A percentile compares a stretch with the other conserved stretches of the same genome.
These are phyloP conservation scores for Megalops cyprinoides DNA, from an alignment of 2,797 vertebrate species.

Conservation along the genomic window DNA sequence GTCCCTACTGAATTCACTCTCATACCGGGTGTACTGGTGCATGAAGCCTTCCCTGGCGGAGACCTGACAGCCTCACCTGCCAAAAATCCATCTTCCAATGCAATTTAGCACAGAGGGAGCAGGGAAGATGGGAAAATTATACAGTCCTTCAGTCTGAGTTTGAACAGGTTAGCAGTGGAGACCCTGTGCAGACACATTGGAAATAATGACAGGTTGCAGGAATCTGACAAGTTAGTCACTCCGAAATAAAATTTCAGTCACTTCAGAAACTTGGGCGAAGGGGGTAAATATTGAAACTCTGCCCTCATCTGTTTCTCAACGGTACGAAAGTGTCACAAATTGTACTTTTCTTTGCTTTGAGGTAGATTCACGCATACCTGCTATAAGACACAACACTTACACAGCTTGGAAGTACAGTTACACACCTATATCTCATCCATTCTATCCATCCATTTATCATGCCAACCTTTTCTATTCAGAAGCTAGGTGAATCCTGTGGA, in stretches of 20 bases:
- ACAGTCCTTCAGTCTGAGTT: slow-evolving; percentile 79
- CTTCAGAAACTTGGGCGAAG: slow-evolving; percentile 69
- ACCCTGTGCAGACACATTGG: slow-evolving; percentile 65
- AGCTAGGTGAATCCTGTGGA: too few relatives aligned
- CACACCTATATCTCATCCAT: too few relatives aligned
- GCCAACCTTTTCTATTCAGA: too few relatives aligned
- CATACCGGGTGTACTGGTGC: slow-evolving; percentile 73
- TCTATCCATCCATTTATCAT: too few relatives aligned
- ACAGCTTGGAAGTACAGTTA: too few relatives aligned
- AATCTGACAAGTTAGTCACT: slow-evolving; percentile 79
- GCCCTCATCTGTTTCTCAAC: slow-evolving; percentile 51
- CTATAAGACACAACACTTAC: background rate
- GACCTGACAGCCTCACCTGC: slow-evolving; percentile 75
- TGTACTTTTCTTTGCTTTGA: slow-evolving; percentile 3
- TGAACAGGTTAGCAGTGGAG: slow-evolving; percentile 75
- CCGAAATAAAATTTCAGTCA: slow-evolving; percentile 74
- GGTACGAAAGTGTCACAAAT: background rate
- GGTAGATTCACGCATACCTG: background rate
- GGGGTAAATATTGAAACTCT: slow-evolving; percentile 54
- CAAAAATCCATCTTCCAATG: slow-evolving; percentile 76
- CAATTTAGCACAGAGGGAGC: slow-evolving; percentile 76
- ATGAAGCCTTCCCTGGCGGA: slow-evolving; percentile 71
- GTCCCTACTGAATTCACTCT: slow-evolving; percentile 76
- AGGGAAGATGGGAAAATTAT: slow-evolving; percentile 81
- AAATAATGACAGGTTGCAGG: slow-evolving; percentile 79